phyloP scores from a whole-genome alignment of 1,140 invertebrate genomes.

The Callitettix versicolor region DNA sequence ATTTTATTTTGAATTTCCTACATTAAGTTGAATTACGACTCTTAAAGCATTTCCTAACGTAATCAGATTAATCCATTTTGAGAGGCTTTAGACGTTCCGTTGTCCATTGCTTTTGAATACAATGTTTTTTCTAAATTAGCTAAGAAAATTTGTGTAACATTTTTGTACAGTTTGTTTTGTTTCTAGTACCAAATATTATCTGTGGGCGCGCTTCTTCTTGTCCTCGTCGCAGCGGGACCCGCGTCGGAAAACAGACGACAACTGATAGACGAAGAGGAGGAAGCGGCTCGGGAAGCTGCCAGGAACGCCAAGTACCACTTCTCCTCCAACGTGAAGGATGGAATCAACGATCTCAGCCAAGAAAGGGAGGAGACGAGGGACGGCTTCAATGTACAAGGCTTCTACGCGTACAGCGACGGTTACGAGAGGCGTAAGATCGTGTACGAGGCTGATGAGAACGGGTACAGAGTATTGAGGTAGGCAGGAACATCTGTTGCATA shows the following conservation, averaged over 20 bases:
- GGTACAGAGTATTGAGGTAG: constrained; percentile 43
- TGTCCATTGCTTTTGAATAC: too few relatives aligned
- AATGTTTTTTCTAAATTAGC: neutral
- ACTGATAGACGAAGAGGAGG: neutral
- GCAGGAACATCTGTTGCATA: constrained; percentile 13
- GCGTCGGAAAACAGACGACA: too few relatives aligned
- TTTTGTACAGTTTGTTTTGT: too few relatives aligned
- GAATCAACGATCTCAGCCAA: constrained; percentile 39
- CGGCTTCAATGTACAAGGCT: constrained; percentile 36
- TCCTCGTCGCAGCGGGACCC: too few relatives aligned
- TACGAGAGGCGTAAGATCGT: constrained; percentile 39
- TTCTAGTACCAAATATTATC: too few relatives aligned
- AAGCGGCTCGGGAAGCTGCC: constrained; percentile 20
- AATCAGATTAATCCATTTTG: too few relatives aligned
- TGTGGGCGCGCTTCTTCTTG: too few relatives aligned
- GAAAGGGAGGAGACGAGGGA: constrained; percentile 38
- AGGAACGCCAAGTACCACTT: constrained; percentile 38
- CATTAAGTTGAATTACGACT: too few relatives aligned
- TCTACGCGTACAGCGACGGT: constrained; percentile 46
- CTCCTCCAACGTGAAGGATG: constrained; percentile 36
- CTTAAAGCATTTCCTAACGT: too few relatives aligned
- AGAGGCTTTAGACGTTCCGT: too few relatives aligned
- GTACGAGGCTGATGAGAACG: constrained; percentile 46
- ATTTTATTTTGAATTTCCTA: too few relatives aligned
- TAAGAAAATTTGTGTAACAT: too few relatives aligned